phyloP scores from a whole-genome alignment of 2,113 vertebrate genomes.

The Lucifuga dentata region DNA sequence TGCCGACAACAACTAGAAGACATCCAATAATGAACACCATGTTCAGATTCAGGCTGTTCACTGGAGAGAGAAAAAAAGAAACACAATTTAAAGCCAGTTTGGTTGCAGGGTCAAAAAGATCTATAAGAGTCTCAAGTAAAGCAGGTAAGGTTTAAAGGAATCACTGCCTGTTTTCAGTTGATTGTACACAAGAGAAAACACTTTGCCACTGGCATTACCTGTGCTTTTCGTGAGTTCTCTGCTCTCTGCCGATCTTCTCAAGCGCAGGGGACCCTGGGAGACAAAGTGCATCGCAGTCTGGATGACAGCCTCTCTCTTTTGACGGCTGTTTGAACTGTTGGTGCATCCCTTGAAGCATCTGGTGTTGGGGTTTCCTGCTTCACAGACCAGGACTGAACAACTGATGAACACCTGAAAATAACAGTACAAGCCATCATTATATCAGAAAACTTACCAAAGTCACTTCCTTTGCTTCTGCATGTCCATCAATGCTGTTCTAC shows the following conservation, averaged over 20 bases:
- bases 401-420: conserved; percentile 70
- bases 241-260: conserved; percentile 47
- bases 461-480: too few species aligned
- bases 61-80: conserved; percentile 53
- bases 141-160: too few species aligned
- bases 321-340: not conserved
- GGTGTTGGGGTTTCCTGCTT: conserved; percentile 59
- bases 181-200: not conserved
- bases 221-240: not conserved
- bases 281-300: conserved; percentile 73
- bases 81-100: not conserved
- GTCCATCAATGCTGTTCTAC: too few species aligned
- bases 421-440: not conserved
- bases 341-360: conserved; percentile 75
- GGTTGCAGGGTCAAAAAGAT: too few species aligned
- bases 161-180: too few species aligned
- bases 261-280: conserved; percentile 81
- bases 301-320: conserved; percentile 59
- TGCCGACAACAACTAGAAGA: conserved; percentile 62
- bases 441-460: not conserved
- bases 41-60: conserved; percentile 57
- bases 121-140: not conserved
- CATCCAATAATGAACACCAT: conserved; percentile 70
- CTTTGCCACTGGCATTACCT: conserved; percentile 27
- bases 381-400: conserved; percentile 76